Conservation (phyloP, 2,113 vertebrate species). For the Trichechus manatus region DNA sequence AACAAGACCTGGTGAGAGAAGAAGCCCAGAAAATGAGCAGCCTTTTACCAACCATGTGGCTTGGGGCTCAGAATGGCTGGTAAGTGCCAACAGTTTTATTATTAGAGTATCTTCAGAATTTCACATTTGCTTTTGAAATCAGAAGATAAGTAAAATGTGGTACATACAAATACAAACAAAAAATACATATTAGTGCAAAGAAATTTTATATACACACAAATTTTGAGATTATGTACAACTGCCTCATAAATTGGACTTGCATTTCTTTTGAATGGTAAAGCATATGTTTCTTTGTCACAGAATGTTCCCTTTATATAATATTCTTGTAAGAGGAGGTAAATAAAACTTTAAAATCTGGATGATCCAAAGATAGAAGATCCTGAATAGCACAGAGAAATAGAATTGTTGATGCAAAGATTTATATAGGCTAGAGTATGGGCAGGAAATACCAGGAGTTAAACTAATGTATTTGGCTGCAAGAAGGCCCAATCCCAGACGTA, state of each 20-base stretch:
- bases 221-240: background rate
- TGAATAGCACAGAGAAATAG: background rate
- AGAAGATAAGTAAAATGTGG: background rate
- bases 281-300: conserved; percentile 25
- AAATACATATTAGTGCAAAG: background rate
- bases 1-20: conserved; percentile 96
- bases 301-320: conserved; percentile 44
- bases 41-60: conserved; percentile 98
- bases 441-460: background rate
- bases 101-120: background rate
- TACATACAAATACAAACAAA: background rate
- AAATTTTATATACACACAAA: background rate
- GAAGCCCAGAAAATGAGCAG: conserved; percentile 99
- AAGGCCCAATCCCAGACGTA: background rate
- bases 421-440: background rate
- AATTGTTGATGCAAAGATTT: background rate
- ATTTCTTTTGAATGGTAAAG: conserved; percentile 60
- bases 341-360: conserved; percentile 43
- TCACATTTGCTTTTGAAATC: conserved; percentile 40
- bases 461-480: background rate
- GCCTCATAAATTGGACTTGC: background rate
- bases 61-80: conserved; percentile 98
- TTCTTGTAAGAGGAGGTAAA: conserved; percentile 47
- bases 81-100: conserved; percentile 83
- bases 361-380: conserved; percentile 22